phyloP scores from a whole-genome alignment of 2,797 vertebrate genomes.

The Cryptoblepharus egeriae region DNA sequence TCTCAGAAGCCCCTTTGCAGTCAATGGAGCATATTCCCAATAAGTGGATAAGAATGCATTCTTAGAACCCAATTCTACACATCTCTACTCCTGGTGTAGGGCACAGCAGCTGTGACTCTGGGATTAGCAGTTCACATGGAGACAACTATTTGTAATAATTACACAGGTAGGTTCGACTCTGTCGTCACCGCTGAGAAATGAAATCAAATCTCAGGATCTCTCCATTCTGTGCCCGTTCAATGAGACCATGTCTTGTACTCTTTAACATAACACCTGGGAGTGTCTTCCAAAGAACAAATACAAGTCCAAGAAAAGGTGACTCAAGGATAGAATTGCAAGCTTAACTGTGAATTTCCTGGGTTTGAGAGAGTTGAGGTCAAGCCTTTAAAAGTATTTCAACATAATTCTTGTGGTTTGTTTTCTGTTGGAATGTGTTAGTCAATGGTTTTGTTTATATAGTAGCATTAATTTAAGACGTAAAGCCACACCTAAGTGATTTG shows the following conservation, averaged over 20 bases:
- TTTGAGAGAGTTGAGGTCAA: background rate
- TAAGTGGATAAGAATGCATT: too few relatives aligned
- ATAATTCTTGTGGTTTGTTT: constrained; percentile 57
- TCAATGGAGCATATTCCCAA: too few relatives aligned
- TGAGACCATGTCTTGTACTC: background rate
- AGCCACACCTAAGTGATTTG: constrained; percentile 56
- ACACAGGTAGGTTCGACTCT: background rate
- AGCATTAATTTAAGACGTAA: constrained; percentile 66
- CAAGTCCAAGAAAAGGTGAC: constrained; percentile 10
- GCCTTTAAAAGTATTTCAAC: constrained; percentile 58
- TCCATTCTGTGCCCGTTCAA: background rate
- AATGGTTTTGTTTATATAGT: constrained; percentile 68
- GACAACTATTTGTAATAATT: background rate
- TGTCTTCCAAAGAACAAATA: background rate
- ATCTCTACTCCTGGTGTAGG: background rate
- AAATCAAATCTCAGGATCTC: accelerated
- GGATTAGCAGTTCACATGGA: too few relatives aligned
- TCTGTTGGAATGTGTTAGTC: constrained; percentile 66
- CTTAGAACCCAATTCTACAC: too few relatives aligned
- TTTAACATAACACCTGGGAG: background rate
- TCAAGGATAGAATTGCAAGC: background rate
- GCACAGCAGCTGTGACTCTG: too few relatives aligned
- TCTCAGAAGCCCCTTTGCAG: too few relatives aligned
- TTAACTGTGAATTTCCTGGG: constrained; percentile 34
- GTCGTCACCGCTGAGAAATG: accelerated